These are phyloP conservation scores for Tragelaphus oryx DNA, from an alignment of 2,797 vertebrate genomes.

Conservation along the genomic window DNA sequence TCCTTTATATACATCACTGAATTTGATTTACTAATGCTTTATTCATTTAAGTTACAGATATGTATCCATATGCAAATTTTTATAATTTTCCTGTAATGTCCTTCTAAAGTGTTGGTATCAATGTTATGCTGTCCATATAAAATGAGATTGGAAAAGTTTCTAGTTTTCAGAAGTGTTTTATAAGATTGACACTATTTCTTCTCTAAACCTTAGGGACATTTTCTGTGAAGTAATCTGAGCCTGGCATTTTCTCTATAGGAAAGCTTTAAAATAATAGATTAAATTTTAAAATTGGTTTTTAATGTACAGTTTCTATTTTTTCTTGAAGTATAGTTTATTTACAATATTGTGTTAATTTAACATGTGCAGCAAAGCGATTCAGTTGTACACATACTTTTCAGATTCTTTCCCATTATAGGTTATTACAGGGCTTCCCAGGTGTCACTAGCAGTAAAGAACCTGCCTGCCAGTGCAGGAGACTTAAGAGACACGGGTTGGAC, in stretches of 20 bases:
- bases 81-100: neutral
- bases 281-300: neutral
- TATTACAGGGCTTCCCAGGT: neutral
- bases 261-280: neutral
- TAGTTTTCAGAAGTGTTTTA: neutral
- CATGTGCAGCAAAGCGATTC: neutral
- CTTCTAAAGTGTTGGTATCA: neutral
- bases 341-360: neutral
- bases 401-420: neutral
- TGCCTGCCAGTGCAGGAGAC: neutral
- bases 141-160: neutral
- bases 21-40: neutral
- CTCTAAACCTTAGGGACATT: neutral
- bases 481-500: neutral
- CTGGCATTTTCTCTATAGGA: neutral
- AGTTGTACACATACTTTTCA: neutral
- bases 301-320: neutral
- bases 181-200: neutral
- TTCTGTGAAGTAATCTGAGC: neutral
- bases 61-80: neutral
- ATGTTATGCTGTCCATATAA: neutral
- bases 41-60: neutral
- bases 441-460: neutral
- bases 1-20: neutral
- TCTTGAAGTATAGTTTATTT: neutral